Base-by-base conservation (phyloP, 1,140 invertebrate species). In the Formica exsecta region DNA sequence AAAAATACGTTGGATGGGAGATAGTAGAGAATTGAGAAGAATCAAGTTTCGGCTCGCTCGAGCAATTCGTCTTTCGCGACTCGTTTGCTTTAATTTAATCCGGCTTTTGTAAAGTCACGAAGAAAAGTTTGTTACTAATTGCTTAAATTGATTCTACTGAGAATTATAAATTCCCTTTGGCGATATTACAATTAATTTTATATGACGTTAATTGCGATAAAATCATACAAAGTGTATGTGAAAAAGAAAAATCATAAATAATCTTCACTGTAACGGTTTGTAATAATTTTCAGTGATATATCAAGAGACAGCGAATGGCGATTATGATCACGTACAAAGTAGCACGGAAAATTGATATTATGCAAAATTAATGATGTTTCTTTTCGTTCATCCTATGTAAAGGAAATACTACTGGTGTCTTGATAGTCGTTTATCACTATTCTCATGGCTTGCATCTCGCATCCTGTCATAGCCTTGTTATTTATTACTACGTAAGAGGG, bases 351-450 rank as follows among this genome's bases (percentile, higher is more conserved):
- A 79, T 79, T 79, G 75, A 79, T 79, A 79, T 79, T 41, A 11
- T 66, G 41, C 65, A 66, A 79, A 79, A 79, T 79, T 79, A 79
- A 79, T 62, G 75, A 79, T 48, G 75, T 29, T 79, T 79, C 75
- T 62, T 79, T 65, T 51, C 41, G 36, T 41, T 36, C 41, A 36
- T 25, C 61, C 41, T 16, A 7, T 65, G 71, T 65, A 62, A 59
- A 51, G 22, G 64, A 86, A 87, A 89, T 89, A 75, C 70, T 38
- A 59, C 29, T 32, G 73, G 29, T 51, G 74, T 77, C 66, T 54
- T 74, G 62, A 9, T 57, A 84, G 73, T 89, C 88, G 75, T 89
- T 89, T 88, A 80, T 89, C 88, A 89, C 73, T 41, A 64, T 73
- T 89, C 81, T 80, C 44, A 61, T 73, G 54, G 32, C 36, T 57